Base-by-base conservation (phyloP, 2,888 invertebrate species). In the Hybos culiciformis region DNA sequence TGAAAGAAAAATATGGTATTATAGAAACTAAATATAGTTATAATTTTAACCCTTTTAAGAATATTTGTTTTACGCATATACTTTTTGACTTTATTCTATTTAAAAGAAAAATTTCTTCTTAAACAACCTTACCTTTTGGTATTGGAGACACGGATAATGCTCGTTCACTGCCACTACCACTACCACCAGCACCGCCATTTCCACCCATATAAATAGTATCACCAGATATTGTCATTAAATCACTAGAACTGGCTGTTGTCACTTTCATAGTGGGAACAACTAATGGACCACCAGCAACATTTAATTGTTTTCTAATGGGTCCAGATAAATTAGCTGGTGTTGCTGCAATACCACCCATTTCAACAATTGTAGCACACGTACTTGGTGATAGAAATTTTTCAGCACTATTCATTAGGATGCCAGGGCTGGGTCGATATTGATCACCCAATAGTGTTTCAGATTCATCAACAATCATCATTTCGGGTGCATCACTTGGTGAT, bases 311-410 rank as follows among this genome's bases (percentile, higher is more conserved):
- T 9, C 46, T 41, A 14, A 46, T 45, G n/a, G 48, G 46, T 19
- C n/a, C 36, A n/a, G 36, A 19, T 21, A 36, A 36, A 36, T 36
- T 36, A 14, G 36, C 36, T 36, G 18, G 66, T 62, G 45, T 65
- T 46, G 19, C 66, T 61, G 50, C 67, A 24, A 60, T 57, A 42
- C 56, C 58, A n/a, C 61, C 59, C 43, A 64, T 63, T 50, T 67
- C 67, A 14, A 66, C 63, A 44, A 68, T 66, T 43, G 65, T 66
- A 12, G 45, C 47, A 40, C 26, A 34, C 18, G 42, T 29, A 39
- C 41, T 47, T 12, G 47, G 45, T 18, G 49, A 49, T 9, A 46
- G 32, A 23, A 47, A 46, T 21, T 47, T 46, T 18, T 46, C 47
- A 5, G 41, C 34, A 26, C 44, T 47, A 15, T 41, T 41, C 15